Evolutionary conservation across 1,140 invertebrate genomes (phyloP).

Genomic region (Zaprionus taronus): DNA sequence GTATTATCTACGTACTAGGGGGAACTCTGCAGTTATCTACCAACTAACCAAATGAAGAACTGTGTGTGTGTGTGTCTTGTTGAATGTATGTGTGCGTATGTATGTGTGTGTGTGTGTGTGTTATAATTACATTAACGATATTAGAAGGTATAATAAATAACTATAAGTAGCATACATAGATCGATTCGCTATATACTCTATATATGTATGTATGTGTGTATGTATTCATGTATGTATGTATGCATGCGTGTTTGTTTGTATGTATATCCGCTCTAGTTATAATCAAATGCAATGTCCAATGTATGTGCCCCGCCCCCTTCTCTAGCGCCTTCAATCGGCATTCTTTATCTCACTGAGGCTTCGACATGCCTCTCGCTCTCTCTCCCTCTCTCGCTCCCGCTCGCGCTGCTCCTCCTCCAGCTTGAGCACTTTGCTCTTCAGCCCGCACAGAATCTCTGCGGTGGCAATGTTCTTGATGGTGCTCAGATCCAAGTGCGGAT

Average conservation of each 20-base stretch:
- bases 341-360: conserved; percentile 77
- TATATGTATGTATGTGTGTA: conserved; percentile 34
- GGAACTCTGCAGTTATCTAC: conserved; percentile 38
- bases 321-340: conserved; percentile 61
- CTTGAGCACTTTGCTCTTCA: conserved; percentile 82
- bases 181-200: conserved; percentile 47
- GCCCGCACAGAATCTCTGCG: conserved; percentile 76
- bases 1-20: not conserved
- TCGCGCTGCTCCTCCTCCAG: conserved; percentile 77
- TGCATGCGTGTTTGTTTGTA: conserved; percentile 10
- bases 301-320: conserved; percentile 32
- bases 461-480: conserved; percentile 82
- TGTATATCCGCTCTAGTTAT: conserved; percentile 11
- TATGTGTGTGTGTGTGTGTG: conserved; percentile 17
- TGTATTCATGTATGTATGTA: conserved; percentile 17
- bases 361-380: conserved; percentile 66
- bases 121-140: conserved; percentile 80
- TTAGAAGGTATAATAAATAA: conserved; percentile 81
- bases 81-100: not conserved
- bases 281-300: conserved; percentile 20
- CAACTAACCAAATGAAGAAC: conserved; percentile 64
- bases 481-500: conserved; percentile 73
- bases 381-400: conserved; percentile 47
- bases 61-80: conserved; percentile 22
- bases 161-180: conserved; percentile 73